These are phyloP conservation scores for Crypturellus undulatus DNA, from an alignment of 2,113 vertebrate genomes.

Conservation along the genomic window DNA sequence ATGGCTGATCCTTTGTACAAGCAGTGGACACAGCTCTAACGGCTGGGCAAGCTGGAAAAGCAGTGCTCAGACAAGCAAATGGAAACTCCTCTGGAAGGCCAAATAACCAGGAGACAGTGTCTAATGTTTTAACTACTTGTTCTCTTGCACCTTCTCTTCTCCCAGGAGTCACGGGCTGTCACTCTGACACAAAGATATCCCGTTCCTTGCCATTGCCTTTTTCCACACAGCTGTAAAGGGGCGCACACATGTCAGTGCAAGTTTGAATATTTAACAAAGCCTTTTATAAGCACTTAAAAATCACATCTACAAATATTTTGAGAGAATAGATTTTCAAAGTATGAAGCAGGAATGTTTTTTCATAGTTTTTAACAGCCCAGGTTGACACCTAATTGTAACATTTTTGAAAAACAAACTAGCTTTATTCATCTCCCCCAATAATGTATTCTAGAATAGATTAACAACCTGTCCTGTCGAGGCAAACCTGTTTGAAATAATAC, in stretches of 20 bases:
- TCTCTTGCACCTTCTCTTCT: not conserved
- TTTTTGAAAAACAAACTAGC: not conserved
- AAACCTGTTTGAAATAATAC: not conserved
- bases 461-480: not conserved
- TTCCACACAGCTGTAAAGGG: not conserved
- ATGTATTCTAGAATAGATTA: constrained; percentile 11
- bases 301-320: constrained; percentile 14
- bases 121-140: not conserved
- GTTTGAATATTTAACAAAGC: constrained; percentile 11
- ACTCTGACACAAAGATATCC: not conserved
- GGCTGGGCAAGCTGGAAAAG: not conserved
- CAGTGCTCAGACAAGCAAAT: not conserved
- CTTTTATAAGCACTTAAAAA: constrained; percentile 28
- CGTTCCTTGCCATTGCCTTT: not conserved
- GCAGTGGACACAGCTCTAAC: not conserved
- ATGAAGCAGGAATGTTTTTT: constrained; percentile 16
- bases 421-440: constrained; percentile 13
- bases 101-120: not conserved
- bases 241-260: not conserved
- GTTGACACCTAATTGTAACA: not conserved
- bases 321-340: constrained; percentile 22
- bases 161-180: not conserved
- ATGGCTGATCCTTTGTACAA: not conserved
- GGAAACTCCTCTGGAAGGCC: not conserved
- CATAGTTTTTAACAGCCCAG: not conserved